Conservation (phyloP, 2,888 invertebrate genomes). For the Myathropa florea region DNA sequence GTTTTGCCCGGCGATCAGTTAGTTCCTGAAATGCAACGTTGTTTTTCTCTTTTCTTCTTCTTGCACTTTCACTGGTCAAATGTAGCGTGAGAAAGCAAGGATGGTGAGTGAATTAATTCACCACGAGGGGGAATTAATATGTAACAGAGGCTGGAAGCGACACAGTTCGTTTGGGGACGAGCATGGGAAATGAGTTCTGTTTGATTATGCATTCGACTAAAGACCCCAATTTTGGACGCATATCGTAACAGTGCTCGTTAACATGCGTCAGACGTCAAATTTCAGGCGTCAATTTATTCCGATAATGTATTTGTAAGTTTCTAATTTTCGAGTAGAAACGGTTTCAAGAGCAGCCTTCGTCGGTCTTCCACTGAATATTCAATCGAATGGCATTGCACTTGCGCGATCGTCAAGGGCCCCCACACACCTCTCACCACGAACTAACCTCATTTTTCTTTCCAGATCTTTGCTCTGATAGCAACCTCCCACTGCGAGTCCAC, state of each 20-base stretch:
- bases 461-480: slow-evolving; percentile 25
- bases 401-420: too few species aligned
- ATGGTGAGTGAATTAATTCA: background rate
- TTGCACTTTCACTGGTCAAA: background rate
- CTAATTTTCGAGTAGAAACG: too few species aligned
- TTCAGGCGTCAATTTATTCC: background rate
- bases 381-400: too few species aligned
- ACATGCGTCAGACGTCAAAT: background rate
- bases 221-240: background rate
- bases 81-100: background rate
- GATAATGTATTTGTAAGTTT: too few species aligned
- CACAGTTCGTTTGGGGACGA: too few species aligned
- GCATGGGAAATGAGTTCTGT: background rate
- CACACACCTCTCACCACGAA: too few species aligned
- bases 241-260: background rate
- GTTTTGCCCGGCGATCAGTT: background rate
- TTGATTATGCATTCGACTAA: background rate
- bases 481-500: background rate
- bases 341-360: too few species aligned
- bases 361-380: too few species aligned
- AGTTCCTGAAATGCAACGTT: background rate
- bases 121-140: background rate
- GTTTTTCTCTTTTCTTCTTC: background rate
- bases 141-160: background rate
- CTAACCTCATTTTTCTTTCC: background rate